phyloP scores from a whole-genome alignment of 53 echinoderm and acorn worm genomes.

The Zoroaster sp. region DNA sequence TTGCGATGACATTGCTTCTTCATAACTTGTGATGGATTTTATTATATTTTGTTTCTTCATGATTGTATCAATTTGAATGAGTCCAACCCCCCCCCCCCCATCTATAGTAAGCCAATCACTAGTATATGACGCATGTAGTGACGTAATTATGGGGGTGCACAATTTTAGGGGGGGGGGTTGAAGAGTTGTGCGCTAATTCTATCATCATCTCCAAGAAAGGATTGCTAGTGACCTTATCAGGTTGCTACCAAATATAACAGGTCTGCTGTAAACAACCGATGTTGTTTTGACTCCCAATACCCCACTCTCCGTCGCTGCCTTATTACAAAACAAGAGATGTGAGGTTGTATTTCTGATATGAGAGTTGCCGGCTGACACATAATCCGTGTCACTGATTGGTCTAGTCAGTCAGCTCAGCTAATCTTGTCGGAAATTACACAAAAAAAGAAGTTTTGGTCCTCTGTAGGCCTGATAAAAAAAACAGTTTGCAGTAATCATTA shows the following conservation, averaged over 20 bases:
- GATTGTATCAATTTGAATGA: background rate
- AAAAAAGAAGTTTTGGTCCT: too few species aligned
- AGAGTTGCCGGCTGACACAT: too few species aligned
- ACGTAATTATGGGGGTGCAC: background rate
- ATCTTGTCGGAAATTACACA: too few species aligned
- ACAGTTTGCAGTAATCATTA: too few species aligned
- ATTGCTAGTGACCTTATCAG: background rate
- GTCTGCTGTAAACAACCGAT: background rate
- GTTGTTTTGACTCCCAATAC: too few species aligned
- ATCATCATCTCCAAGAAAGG: too few species aligned
- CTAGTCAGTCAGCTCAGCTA: too few species aligned
- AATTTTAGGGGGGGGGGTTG: background rate
- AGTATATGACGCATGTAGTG: background rate
- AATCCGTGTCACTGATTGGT: too few species aligned
- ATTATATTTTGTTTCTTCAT: constrained; percentile 3
- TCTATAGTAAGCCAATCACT: background rate
- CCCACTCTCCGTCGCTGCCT: too few species aligned
- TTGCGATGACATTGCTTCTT: background rate
- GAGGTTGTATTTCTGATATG: too few species aligned
- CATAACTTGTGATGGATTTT: background rate
- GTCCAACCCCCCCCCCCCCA: background rate
- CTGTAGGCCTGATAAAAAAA: too few species aligned
- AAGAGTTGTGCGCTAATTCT: background rate
- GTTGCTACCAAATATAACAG: background rate
- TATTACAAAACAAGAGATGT: too few species aligned